Evolutionary conservation across 1,140 invertebrate species (phyloP), one percentile per base, ranked within the genome.

Genomic region (Maconellicoccus hirsutus): DNA sequence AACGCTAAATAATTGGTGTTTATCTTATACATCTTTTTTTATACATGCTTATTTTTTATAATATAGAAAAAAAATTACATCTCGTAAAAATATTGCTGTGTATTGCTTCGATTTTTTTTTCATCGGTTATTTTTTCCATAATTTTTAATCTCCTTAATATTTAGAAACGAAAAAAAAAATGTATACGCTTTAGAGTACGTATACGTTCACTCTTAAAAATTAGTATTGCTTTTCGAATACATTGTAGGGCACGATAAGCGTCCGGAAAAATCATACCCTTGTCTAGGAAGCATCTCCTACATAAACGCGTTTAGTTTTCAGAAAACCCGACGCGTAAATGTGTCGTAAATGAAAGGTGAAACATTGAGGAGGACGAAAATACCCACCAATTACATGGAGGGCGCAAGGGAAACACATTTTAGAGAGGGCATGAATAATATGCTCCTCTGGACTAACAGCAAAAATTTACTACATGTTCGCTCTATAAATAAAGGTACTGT

Each of bases 181-280:
- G 7, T 66, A 66, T 52, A 52, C 42, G 42, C n/a, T n/a, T n/a
- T n/a, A n/a, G 42, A 19, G n/a, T n/a, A 52, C n/a, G 42, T 52
- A 52, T 52, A 52, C n/a, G 10, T 52, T 19, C 42, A 66, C 61
- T 26, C 61, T 66, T 66, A 66, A 23, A 26, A 66, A 66, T 59
- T 66, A 66, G 61, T 66, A 66, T 66, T 66, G 61, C 61, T 66
- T 66, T 66, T 66, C 61, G 61, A 66, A 66, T 66, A 66, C 61
- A 66, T 66, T 66, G 61, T 66, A 66, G 61, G 61, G 61, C 61
- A 66, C 42, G 42, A 52, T 38, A 52, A 19, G 10, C 42, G 42
- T 52, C 42, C 42, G 42, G 42, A 52, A 52, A 33, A 52, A 16
- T 52, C 4, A 52, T 52, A 52, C 42, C 42, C 3, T 52, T 19